A percentile compares a stretch with the other conserved stretches of the same genome.
Conservation (phyloP, 2,113 vertebrate species). For the Myodes glareolus region DNA sequence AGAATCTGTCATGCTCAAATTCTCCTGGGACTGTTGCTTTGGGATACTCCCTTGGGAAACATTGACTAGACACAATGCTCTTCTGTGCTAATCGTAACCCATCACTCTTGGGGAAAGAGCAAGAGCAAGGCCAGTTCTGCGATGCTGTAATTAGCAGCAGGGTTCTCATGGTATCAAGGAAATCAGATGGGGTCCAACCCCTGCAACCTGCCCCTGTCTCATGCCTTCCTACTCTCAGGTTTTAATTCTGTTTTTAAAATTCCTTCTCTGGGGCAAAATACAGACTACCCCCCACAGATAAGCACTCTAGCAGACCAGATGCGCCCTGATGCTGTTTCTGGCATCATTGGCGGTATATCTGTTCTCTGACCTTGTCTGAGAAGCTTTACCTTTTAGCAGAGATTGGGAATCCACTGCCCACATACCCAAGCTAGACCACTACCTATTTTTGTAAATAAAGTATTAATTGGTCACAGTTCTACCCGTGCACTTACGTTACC, state of each 20-base stretch:
- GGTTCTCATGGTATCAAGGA: slow-evolving; percentile 29
- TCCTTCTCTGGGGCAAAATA: slow-evolving; percentile 10
- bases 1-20: slow-evolving; percentile 55
- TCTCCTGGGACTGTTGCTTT: slow-evolving; percentile 64
- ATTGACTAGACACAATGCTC: slow-evolving; percentile 27
- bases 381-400: background rate
- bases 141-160: slow-evolving; percentile 39
- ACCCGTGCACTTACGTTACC: background rate
- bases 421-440: background rate
- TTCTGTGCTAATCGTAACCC: slow-evolving; percentile 30
- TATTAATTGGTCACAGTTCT: slow-evolving; percentile 13
- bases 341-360: background rate
- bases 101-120: slow-evolving; percentile 32
- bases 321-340: background rate
- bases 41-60: slow-evolving; percentile 37
- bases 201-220: background rate
- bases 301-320: background rate
- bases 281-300: background rate
- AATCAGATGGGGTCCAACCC: background rate
- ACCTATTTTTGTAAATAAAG: slow-evolving; percentile 10
- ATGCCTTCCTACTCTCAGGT: background rate
- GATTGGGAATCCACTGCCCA: background rate
- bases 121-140: background rate
- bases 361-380: background rate
- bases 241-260: background rate